Evolutionary conservation across 2,888 invertebrate genomes (phyloP), one percentile per base, ranked within the genome.

Genomic region (Ectemnius continuus): DNA sequence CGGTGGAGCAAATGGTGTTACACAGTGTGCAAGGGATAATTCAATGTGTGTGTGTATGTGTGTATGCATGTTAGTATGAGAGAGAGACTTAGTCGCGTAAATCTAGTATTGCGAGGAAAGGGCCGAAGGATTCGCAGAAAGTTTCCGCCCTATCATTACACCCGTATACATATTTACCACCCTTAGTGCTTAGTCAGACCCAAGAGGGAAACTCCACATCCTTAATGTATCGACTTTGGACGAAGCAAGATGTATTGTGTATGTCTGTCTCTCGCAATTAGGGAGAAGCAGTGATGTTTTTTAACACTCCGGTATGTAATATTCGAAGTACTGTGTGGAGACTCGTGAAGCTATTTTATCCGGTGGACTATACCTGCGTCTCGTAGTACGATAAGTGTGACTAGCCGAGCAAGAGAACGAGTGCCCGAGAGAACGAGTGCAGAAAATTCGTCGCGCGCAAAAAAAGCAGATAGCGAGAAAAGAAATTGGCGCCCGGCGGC

Each of bases 111-210:
- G 16, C 70, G 36, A 20, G 36, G 57, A 61, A 6, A 57, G 36
- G 36, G 36, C 48, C 48, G 23, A 62, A 45, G 4, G 13, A 61
- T 23, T 11, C 5, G 36, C 28, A 68, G 26, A 71, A 71, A 71
- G 72, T 79, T 67, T 71, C 73, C 68, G 63, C 76, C 81, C 72
- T 85, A 78, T 76, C 73, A 83, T 79, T 73, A 78, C 61, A 36
- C 36, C 36, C 36, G 11, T 36, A 36, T 36, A 36, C 73, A 75
- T 81, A 84, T 86, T 79, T 83, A 83, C 36, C 36, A 76, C 67
- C 72, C 63, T 76, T 52, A 52, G 52, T 16, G 52, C 52, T 63
- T 76, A 76, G 68, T 48, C 18, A 73, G 76, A 77, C 72, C 14
- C 18, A n/a, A 52, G 16, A 52, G 52, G 16, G 52, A 52, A 52